Percentiles rank a stretch among this genome's conserved stretches.
phyloP scores from a whole-genome alignment of 2,113 vertebrate genomes.

The Excalfactoria chinensis region DNA sequence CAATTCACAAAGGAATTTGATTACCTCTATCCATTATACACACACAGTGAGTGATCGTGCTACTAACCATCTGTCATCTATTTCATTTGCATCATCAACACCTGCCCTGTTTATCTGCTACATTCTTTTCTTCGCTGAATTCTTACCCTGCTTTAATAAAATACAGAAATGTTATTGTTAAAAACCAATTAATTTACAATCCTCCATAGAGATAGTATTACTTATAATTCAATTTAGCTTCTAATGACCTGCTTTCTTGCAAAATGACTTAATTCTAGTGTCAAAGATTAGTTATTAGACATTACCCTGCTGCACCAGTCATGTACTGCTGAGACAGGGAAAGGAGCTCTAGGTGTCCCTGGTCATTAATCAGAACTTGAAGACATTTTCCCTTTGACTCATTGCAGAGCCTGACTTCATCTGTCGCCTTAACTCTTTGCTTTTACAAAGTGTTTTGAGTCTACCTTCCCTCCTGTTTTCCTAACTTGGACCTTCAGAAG shows the following conservation, averaged over 20 bases:
- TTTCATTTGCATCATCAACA: slow-evolving; percentile 99
- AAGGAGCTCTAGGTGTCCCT: slow-evolving; percentile 74
- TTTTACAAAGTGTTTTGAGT: neutral
- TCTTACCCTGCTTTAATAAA: slow-evolving; percentile 93
- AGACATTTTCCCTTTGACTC: slow-evolving; percentile 73
- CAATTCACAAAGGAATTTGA: slow-evolving; percentile 98
- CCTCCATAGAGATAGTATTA: slow-evolving; percentile 85
- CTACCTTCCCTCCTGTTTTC: neutral
- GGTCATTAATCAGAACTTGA: slow-evolving; percentile 80
- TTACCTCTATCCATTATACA: slow-evolving; percentile 99
- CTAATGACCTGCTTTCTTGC: slow-evolving; percentile 84
- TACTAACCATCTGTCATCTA: slow-evolving; percentile 99
- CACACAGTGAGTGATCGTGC: slow-evolving; percentile 94
- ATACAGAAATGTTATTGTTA: slow-evolving; percentile 92
- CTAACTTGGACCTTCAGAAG: neutral
- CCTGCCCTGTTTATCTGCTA: slow-evolving; percentile 98
- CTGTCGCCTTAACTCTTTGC: slow-evolving; percentile 30
- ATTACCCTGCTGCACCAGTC: slow-evolving; percentile 76
- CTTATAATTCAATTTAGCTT: slow-evolving; percentile 88
- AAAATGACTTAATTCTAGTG: slow-evolving; percentile 87
- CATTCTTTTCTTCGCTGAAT: slow-evolving; percentile 86
- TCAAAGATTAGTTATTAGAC: slow-evolving; percentile 87
- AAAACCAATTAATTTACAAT: slow-evolving; percentile 95
- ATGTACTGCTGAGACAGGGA: slow-evolving; percentile 79
- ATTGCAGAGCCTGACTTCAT: slow-evolving; percentile 59